Base-by-base conservation (phyloP, 2,797 vertebrate genomes). In the Agapornis canus region DNA sequence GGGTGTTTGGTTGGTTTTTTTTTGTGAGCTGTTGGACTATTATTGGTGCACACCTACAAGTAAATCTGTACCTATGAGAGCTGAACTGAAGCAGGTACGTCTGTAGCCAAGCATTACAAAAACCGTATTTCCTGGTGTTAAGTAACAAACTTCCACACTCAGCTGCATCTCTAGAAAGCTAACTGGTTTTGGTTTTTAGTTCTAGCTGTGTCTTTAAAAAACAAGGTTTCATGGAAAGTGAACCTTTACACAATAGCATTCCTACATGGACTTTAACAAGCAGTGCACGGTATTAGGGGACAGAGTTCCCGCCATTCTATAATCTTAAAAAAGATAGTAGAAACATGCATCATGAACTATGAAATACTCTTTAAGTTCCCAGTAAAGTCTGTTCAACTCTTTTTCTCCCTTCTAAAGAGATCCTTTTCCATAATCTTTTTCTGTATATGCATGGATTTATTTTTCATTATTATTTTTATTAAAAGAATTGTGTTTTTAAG, bases 401-500 rank as follows among this genome's bases (percentile, higher is more conserved):
- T 80, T 60, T 87, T 89, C 76, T 86, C 9, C 7, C 5, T 83
- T 39, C 35, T 86, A 82, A 95, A 78, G 79, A 87, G 29, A 82
- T 20, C 65, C 21, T 83, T 91, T 71, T 39, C n/a, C 14, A 16
- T 82, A 87, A 94, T 71, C 35, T 23, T 71, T 92, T 82, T 75
- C 57, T 49, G 26, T 61, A 57, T 42, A 75, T 71, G 61, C 22
- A 18, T 61, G 42, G 76, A 68, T 81, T 95, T 87, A 80, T 93
- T 92, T 54, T 90, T 92, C 57, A 86, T 94, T 96, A 85, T 80
- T 87, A 43, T 68, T 94, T 92, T 92, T 88, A 94, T 94, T 93
- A 57, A 43, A 90, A 88, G 13, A 81, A 71, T 87, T 78, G 11
- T 92, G 17, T 61, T 95, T 82, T 82, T 76, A 96, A 86, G 70